Evolutionary conservation across 2,113 vertebrate species (phyloP).

Genomic region (Oplegnathus fasciatus): DNA sequence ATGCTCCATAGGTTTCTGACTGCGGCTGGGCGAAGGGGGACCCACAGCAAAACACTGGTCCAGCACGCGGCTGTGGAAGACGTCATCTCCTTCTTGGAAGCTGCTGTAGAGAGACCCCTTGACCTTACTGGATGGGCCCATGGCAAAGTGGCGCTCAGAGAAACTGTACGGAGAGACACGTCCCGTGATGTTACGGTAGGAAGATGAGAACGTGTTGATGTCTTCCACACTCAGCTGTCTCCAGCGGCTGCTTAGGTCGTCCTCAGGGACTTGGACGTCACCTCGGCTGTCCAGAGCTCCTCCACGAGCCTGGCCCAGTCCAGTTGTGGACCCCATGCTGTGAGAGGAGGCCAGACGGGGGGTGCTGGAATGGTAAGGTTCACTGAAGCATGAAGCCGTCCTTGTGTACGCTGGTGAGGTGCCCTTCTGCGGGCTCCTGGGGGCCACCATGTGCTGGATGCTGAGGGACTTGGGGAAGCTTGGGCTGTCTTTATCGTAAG

Average conservation of each 20-base stretch:
- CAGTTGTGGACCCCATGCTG: constrained; percentile 83
- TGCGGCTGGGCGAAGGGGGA: constrained; percentile 73
- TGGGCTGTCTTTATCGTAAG: constrained; percentile 86
- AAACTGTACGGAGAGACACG: constrained; percentile 90
- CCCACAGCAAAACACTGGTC: constrained; percentile 89
- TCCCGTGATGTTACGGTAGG: constrained; percentile 84
- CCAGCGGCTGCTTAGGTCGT: constrained; percentile 89
- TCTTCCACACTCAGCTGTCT: constrained; percentile 93
- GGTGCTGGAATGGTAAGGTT: constrained; percentile 88
- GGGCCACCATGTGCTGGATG: constrained; percentile 86
- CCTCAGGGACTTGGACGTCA: constrained; percentile 83
- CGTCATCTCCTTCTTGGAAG: constrained; percentile 92
- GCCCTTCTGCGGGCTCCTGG: constrained; percentile 85
- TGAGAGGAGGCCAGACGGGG: constrained; percentile 87
- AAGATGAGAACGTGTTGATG: constrained; percentile 86
- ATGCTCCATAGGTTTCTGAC: constrained; percentile 84
- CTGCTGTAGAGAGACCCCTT: constrained; percentile 91
- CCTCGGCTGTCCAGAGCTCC: constrained; percentile 48
- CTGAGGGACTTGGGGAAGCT: constrained; percentile 88
- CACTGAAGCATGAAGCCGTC: constrained; percentile 89
- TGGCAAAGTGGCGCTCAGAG: constrained; percentile 87
- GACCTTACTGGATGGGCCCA: constrained; percentile 84
- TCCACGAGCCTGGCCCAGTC: constrained; percentile 57
- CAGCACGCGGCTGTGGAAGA: constrained; percentile 87
- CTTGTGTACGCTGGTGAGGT: constrained; percentile 85